Base-by-base conservation (phyloP, 2,113 vertebrate species). In the Clarias macrocephalus region DNA sequence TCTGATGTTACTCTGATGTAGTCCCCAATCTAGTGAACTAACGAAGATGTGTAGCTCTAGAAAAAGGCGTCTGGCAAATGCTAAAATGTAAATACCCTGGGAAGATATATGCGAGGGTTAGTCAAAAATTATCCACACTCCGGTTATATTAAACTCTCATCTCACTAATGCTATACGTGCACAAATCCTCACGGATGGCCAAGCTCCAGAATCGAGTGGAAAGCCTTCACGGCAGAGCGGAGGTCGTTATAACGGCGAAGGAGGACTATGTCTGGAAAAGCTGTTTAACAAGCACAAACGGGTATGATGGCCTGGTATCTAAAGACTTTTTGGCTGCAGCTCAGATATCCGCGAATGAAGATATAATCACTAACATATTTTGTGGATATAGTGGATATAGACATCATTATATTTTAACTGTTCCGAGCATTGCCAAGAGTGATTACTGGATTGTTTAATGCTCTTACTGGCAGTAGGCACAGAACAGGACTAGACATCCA, bases 381-480 rank as follows among this genome's bases (percentile, higher is more conserved):
- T 48, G 48, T 48, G 7, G 48, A 48, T 48, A 48, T 48, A 48
- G 77, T 16, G 19, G 57, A 81, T 23, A 18, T 18, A 28, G 15
- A 56, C 48, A 9, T 54, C 15, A 28, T 16, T 81, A 37, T 12
- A 9, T 33, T 33, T 59, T 80, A 80, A 80, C 30, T 80, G 56
- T 56, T 60, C 79, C 37, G 28, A 80, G 57, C 18, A 37, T 37
- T 2, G 28, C 1, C 18, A 10, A 80, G 57, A 57, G 76, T 28
- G 52, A 57, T 80, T 80, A 57, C 57, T 57, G 54, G 52, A 81
- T 62, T 62, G 23, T 59, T 81, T 62, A 62, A 23, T 81, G 28
- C 79, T 54, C 11, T 77, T 54, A 77, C 56, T 37, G 19, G 56
- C 28, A 60, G 56, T 21, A 60, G 79, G 28, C 54, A 80, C 2